Evolutionary conservation across 1,140 invertebrate species (phyloP), one percentile per base, ranked within the genome.

Genomic region (Halictus rubicundus): DNA sequence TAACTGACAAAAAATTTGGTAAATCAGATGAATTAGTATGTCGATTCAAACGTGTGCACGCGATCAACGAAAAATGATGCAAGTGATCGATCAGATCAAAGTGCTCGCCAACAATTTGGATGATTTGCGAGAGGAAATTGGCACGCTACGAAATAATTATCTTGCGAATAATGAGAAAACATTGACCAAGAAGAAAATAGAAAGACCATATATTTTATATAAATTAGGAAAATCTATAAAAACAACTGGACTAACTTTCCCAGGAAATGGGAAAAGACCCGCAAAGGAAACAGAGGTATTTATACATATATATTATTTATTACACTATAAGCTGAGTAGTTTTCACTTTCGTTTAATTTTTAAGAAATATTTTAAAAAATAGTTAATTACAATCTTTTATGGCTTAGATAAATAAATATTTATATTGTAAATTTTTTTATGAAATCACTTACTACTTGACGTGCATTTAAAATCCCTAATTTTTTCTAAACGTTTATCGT

Each of bases 51-150:
- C 12, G 1, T 75, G 70, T 9, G 27, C 32, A 23, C 49, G 52
- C n/a, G 66, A 84, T 59, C 59, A 73, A 23, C 57, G 23, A 21
- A 79, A 72, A 5, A 46, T 84, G 27, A 42, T 61, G 21, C 76
- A 83, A 14, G 32, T 84, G 52, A 27, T 80, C 16, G 68, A 83
- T 21, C 81, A 83, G 68, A 73, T 84, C 6, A 74, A 80, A 39
- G 23, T 23, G 25, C 76, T 84, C 23, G 61, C 66, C 7, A 27
- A 42, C 7, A 68, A 83, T 32, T 68, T 84, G 61, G 81, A 84
- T 8, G 70, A 84, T 25, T 69, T 84, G 4, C 70, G 81, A 0
- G 42, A 37, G 1, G 83, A 83, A 9, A n/a, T 84, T 5, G 49
- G 64, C 6, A 14, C n/a, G 21, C 52, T 84, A 4, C 72, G 60